Conservation (phyloP, 2,797 vertebrate species). For the Oophaga sylvatica region DNA sequence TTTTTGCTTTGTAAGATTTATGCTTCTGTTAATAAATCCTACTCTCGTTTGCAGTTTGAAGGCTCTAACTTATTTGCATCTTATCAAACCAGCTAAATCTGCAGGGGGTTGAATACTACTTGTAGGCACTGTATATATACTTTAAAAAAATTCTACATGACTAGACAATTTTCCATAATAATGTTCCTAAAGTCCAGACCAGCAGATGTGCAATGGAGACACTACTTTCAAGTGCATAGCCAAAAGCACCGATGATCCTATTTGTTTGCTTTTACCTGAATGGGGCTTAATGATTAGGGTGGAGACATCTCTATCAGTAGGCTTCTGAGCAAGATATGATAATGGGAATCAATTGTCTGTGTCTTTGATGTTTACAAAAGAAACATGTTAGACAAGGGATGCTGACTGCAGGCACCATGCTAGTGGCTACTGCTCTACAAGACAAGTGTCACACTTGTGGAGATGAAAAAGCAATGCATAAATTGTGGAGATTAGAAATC, state of each 20-base stretch:
- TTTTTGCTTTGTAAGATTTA: too few relatives aligned
- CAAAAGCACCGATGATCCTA: slow-evolving; percentile 55
- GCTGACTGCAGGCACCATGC: slow-evolving; percentile 31
- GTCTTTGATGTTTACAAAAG: slow-evolving; percentile 69
- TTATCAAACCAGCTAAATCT: too few relatives aligned
- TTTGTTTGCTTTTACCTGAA: slow-evolving; percentile 65
- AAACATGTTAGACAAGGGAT: slow-evolving; percentile 11
- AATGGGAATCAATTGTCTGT: slow-evolving; percentile 63
- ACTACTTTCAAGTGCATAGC: slow-evolving; percentile 59
- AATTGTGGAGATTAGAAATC: too few relatives aligned
- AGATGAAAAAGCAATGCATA: background rate
- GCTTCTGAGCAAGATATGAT: slow-evolving; percentile 65
- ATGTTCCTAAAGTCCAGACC: slow-evolving; percentile 56
- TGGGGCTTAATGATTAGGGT: slow-evolving; percentile 67
- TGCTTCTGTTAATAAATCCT: too few relatives aligned
- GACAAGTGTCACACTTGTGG: slow-evolving; percentile 1
- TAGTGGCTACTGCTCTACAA: background rate
- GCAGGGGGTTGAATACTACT: too few relatives aligned
- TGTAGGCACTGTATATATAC: too few relatives aligned
- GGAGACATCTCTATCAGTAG: slow-evolving; percentile 71
- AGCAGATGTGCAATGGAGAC: slow-evolving; percentile 59
- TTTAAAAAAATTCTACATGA: background rate
- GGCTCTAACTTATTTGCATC: too few relatives aligned
- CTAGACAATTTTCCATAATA: background rate
- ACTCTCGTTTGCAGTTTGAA: too few relatives aligned